These are phyloP conservation scores for Volucella inflata DNA, from an alignment of 2,888 invertebrate genomes.

Conservation along the genomic window DNA sequence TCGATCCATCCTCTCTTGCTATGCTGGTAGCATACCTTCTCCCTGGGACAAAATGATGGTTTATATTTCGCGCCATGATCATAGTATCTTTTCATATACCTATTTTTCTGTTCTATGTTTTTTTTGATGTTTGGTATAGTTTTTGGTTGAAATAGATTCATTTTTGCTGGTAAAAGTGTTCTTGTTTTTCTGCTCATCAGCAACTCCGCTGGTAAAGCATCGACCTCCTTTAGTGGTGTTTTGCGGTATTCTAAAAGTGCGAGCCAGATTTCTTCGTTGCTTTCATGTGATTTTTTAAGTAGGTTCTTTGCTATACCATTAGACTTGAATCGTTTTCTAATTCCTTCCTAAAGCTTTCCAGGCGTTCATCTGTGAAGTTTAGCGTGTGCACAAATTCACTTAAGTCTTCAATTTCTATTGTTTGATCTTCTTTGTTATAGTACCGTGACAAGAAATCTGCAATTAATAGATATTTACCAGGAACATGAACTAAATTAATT, in stretches of 20 bases:
- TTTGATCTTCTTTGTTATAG: too few species aligned
- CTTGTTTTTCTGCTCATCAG: slow-evolving; percentile 66
- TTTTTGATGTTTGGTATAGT: slow-evolving; percentile 2
- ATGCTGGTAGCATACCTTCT: too few species aligned
- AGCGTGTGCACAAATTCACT: slow-evolving; percentile 62
- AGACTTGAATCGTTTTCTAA: slow-evolving; percentile 27
- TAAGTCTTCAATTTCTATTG: slow-evolving; percentile 60
- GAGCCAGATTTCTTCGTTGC: slow-evolving; percentile 48
- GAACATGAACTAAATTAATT: slow-evolving; percentile 51
- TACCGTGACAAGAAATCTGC: slow-evolving; percentile 66
- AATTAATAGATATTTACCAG: slow-evolving; percentile 67
- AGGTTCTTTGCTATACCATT: slow-evolving; percentile 52
- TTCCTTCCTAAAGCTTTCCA: slow-evolving; percentile 32
- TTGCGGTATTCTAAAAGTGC: too few species aligned
- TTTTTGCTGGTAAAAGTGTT: slow-evolving; percentile 43
- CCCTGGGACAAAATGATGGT: too few species aligned
- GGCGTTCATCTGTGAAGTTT: slow-evolving; percentile 65
- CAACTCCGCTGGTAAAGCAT: too few species aligned
- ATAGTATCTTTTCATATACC: not conserved
- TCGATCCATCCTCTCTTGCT: too few species aligned
- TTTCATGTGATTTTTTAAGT: slow-evolving; percentile 50
- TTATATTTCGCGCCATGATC: not conserved
- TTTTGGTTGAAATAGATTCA: slow-evolving; percentile 3
- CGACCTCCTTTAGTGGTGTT: too few species aligned
- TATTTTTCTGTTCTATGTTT: not conserved